Conservation (phyloP, 2,888 invertebrate genomes). For the Danaus chrysippus region DNA sequence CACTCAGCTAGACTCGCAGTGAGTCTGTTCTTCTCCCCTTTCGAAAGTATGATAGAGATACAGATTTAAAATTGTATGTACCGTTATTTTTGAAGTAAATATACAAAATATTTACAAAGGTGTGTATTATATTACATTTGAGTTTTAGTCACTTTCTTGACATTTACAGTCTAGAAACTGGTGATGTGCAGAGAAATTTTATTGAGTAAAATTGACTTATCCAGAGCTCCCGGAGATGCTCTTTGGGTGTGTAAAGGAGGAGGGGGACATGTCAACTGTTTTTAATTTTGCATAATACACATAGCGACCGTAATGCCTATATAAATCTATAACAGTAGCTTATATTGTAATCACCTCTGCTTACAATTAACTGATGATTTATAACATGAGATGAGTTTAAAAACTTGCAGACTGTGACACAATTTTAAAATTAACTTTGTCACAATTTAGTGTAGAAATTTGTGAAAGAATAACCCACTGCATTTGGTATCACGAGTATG, state of each 20-base stretch:
- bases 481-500: conserved; percentile 76
- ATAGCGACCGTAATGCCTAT: conserved; percentile 60
- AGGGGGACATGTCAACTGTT: conserved; percentile 62
- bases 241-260: conserved; percentile 45
- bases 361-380: conserved; percentile 66
- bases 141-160: conserved; percentile 49
- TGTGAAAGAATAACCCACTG: conserved; percentile 73
- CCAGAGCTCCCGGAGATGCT: conserved; percentile 43
- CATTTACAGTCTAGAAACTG: conserved; percentile 43
- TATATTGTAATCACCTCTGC: conserved; percentile 72
- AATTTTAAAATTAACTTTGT: conserved; percentile 70
- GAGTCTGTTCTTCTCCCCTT: conserved; percentile 69
- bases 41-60: conserved; percentile 70
- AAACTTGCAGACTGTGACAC: conserved; percentile 54
- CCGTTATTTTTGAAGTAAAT: conserved; percentile 80
- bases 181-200: conserved; percentile 38
- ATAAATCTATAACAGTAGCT: conserved; percentile 72
- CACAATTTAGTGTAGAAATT: conserved; percentile 74
- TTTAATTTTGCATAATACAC: conserved; percentile 67
- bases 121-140: conserved; percentile 74
- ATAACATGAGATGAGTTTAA: conserved; percentile 55
- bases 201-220: conserved; percentile 32
- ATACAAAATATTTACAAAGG: conserved; percentile 78
- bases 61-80: conserved; percentile 78
- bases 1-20: conserved; percentile 85